Evolutionary conservation across 2,113 vertebrate species (phyloP).

Genomic region (Chaetorhynchus papuensis): DNA sequence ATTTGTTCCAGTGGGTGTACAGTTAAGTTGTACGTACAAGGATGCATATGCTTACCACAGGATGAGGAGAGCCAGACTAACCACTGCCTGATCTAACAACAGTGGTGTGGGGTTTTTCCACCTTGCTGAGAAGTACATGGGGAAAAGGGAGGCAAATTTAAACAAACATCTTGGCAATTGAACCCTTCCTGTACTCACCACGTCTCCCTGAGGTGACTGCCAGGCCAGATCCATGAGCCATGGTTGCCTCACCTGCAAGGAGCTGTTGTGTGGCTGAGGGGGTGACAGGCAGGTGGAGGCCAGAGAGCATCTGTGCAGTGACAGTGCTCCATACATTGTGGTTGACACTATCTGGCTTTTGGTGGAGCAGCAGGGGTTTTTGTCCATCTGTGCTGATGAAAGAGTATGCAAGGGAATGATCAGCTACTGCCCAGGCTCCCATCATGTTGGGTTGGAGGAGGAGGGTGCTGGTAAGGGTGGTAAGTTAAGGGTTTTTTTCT

Average conservation of each 20-base stretch:
- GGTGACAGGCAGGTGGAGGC: not conserved
- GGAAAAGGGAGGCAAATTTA: not conserved
- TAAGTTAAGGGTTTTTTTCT: not conserved
- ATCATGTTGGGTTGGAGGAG: not conserved
- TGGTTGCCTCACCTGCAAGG: not conserved
- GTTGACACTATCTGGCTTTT: not conserved
- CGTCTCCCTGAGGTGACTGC: not conserved
- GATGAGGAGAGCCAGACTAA: not conserved
- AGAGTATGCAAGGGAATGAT: not conserved
- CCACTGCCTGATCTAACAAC: not conserved
- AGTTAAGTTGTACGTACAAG: not conserved
- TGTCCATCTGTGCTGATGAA: not conserved
- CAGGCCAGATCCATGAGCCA: rapidly evolving
- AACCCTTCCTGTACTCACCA: not conserved
- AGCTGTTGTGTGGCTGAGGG: not conserved
- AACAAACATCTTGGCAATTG: not conserved
- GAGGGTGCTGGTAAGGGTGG: not conserved
- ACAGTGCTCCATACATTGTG: not conserved
- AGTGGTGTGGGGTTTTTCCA: not conserved
- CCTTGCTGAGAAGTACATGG: not conserved
- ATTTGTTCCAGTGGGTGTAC: not conserved
- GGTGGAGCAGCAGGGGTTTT: not conserved
- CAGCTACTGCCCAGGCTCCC: not conserved
- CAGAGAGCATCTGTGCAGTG: not conserved
- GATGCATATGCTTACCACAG: not conserved